These are phyloP conservation scores for Mobula birostris DNA, from an alignment of 2,113 vertebrate genomes.

Conservation along the genomic window DNA sequence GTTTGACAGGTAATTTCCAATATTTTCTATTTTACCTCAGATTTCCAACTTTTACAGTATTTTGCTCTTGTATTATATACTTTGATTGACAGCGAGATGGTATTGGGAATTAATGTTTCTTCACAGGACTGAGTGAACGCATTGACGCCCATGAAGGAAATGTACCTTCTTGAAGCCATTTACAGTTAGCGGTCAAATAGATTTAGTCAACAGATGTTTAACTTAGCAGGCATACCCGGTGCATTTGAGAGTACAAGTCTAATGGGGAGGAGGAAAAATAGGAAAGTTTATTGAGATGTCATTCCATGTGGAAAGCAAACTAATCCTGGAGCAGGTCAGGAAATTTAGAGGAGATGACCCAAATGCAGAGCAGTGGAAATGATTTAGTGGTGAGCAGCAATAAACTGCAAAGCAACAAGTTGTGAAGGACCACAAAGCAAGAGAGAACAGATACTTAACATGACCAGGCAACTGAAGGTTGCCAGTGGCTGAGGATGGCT, in stretches of 20 bases:
- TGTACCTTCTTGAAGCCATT: not conserved
- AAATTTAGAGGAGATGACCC: too few relatives aligned
- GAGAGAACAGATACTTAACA: too few relatives aligned
- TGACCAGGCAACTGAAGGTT: too few relatives aligned
- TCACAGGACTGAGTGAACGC: not conserved
- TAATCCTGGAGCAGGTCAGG: not conserved
- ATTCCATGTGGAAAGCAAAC: not conserved
- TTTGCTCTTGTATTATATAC: not conserved
- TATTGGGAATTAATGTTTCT: not conserved
- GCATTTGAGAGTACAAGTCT: not conserved
- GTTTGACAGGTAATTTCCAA: too few relatives aligned
- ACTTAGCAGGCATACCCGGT: not conserved
- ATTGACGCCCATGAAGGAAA: not conserved
- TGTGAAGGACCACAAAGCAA: too few relatives aligned
- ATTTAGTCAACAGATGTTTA: not conserved
- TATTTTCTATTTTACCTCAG: too few relatives aligned
- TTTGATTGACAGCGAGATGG: not conserved
- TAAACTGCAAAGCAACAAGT: too few relatives aligned
- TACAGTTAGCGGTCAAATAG: not conserved
- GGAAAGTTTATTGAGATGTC: not conserved
- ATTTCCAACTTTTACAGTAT: too few relatives aligned
- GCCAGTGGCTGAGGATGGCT: too few relatives aligned
- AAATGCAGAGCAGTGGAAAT: too few relatives aligned
- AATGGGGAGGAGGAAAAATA: not conserved
- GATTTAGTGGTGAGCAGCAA: too few relatives aligned